Conservation (phyloP, 92 coral and sea anemone species). For the Siderastrea radians region DNA sequence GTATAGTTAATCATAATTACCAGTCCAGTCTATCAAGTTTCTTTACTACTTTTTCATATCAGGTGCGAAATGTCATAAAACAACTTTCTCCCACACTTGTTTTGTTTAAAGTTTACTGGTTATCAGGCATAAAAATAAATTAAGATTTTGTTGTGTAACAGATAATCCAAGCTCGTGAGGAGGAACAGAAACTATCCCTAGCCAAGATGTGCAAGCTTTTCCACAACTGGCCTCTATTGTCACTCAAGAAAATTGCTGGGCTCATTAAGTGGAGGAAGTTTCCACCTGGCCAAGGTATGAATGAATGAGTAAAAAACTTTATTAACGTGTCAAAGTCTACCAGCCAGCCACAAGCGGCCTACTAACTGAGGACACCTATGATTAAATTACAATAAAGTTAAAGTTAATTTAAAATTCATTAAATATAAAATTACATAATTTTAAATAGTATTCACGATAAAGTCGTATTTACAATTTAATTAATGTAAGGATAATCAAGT, state of each 20-base stretch:
- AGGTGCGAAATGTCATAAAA: no score
- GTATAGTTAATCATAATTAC: no score
- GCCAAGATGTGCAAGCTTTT: slow-evolving; percentile 93
- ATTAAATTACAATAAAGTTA: background rate
- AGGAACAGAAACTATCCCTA: slow-evolving; percentile 86
- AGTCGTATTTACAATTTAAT: no score
- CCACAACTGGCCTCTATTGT: slow-evolving; percentile 89
- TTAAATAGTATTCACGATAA: no score
- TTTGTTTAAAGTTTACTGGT: no score
- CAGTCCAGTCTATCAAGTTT: no score
- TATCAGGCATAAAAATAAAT: background rate
- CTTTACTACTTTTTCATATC: no score
- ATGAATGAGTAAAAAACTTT: background rate
- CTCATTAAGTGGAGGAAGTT: slow-evolving; percentile 91
- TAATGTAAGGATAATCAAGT: no score
- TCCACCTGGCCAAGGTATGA: slow-evolving; percentile 90
- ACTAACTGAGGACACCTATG: no score
- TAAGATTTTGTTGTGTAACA: slow-evolving; percentile 16
- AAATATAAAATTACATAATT: no score
- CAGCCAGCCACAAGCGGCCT: no score
- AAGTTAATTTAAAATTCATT: background rate
- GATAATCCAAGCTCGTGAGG: slow-evolving; percentile 84
- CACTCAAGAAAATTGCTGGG: slow-evolving; percentile 90
- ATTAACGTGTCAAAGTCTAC: no score
- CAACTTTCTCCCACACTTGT: background rate